Evolutionary conservation across 2,113 vertebrate genomes (phyloP), one percentile per base, ranked within the genome.

Genomic region (Lota lota): DNA sequence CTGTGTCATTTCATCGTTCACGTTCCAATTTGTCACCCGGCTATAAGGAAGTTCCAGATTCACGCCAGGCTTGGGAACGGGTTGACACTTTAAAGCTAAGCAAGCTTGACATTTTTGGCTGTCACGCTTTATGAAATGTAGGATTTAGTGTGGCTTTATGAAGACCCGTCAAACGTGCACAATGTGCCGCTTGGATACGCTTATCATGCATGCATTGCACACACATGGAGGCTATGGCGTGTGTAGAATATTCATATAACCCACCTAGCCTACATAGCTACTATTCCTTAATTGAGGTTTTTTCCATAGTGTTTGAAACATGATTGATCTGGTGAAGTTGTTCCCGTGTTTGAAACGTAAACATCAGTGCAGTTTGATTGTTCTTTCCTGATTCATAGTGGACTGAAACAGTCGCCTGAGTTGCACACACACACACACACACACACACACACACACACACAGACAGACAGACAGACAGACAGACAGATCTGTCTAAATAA

Each of bases 401-500:
- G 22, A n/a, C n/a, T n/a, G n/a, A n/a, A n/a, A n/a, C n/a, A n/a
- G n/a, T n/a, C n/a, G n/a, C n/a, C n/a, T n/a, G 16, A 63, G 65
- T 4, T 54, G 15, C 20, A 33, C 66, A 62, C 51, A 54, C 21
- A 15, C 33, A 33, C n/a, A 21, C 57, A 10, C 63, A 22, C 64
- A 64, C 54, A 50, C 21, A 57, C 54, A 57, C 54, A n/a, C 54
- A 56, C 17, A n/a, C 54, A 57, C 8, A 57, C 54, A 57, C 6
- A 20, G 4, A 59, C 57, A 59, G 3, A 58, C 57, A 59, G 19
- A 59, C 57, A 58, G 1, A 58, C 18, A 19, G 4, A 19, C 57
- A 21, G 40, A 60, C 77, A 82, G 71, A 80, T 79, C 81, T 76
- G 79, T 80, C 74, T 78, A 78, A 79, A 81, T 73, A 86, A 74